A percentile compares a stretch with the other conserved stretches of the same genome.
Evolutionary conservation across 2,888 invertebrate genomes (phyloP).

Genomic region (Gonocerus acuteangulatus): DNA sequence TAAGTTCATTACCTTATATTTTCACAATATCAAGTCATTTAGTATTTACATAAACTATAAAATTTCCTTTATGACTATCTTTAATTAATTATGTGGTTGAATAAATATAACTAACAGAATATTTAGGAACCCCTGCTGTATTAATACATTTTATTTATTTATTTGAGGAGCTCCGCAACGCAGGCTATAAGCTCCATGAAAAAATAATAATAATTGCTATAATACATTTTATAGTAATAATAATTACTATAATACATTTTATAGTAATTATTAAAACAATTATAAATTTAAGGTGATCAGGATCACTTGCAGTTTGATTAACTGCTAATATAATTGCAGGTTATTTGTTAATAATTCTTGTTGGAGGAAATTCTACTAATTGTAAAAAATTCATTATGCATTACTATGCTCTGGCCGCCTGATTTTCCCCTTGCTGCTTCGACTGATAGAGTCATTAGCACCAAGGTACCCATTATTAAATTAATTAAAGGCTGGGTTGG

Average conservation of each 20-base stretch:
- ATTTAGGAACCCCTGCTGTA: conserved; percentile 56
- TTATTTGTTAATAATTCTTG: conserved; percentile 57
- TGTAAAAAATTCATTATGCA: conserved; percentile 42
- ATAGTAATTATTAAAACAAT: conserved; percentile 62
- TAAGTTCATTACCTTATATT: conserved; percentile 63
- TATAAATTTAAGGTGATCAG: conserved; percentile 63
- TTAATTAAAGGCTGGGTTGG: too few relatives aligned
- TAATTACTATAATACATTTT: too few relatives aligned
- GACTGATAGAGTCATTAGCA: conserved; percentile 56
- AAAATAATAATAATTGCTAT: too few relatives aligned
- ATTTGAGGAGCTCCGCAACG: too few relatives aligned
- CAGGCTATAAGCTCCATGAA: too few relatives aligned
- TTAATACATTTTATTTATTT: too few relatives aligned
- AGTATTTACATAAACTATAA: conserved; percentile 51
- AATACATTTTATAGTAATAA: too few relatives aligned
- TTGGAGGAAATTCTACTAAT: conserved; percentile 46
- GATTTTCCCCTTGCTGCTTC: conserved; percentile 50
- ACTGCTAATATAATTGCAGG: conserved; percentile 72
- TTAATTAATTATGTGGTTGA: conserved; percentile 61
- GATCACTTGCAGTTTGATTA: conserved; percentile 61
- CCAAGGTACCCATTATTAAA: too few relatives aligned
- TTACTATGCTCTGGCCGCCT: conserved; percentile 47
- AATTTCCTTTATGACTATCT: conserved; percentile 56
- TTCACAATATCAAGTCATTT: conserved; percentile 62
- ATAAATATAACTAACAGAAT: conserved; percentile 55